Percentiles rank a stretch among this genome's conserved stretches.
Evolutionary conservation across 2,113 vertebrate species (phyloP).

Genomic region (Ahaetulla prasina): DNA sequence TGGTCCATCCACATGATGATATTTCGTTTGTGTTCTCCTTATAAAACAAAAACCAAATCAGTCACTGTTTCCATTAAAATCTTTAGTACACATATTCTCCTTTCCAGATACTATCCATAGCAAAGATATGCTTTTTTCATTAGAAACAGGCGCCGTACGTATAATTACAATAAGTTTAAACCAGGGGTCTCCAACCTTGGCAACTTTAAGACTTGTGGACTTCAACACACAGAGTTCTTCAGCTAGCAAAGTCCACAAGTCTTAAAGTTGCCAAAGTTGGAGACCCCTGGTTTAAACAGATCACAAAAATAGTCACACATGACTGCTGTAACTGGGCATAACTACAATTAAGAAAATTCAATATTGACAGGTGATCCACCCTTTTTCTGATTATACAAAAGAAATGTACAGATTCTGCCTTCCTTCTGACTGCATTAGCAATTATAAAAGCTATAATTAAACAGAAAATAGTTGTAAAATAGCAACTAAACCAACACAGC

Average conservation of each 20-base stretch:
- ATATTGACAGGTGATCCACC: background rate
- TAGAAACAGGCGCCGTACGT: background rate
- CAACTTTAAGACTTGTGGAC: too few relatives aligned
- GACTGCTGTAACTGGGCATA: background rate
- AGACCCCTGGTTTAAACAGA: too few relatives aligned
- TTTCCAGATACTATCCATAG: background rate
- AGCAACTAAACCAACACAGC: background rate
- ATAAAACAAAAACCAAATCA: background rate
- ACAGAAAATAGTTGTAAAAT: background rate
- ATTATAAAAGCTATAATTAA: background rate
- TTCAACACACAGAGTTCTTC: too few relatives aligned
- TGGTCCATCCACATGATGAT: conserved; percentile 99
- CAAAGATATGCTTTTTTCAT: background rate
- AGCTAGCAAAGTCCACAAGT: too few relatives aligned
- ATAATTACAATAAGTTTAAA: background rate
- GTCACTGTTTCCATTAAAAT: background rate
- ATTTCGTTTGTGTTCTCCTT: conserved; percentile 78
- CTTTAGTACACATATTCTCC: background rate
- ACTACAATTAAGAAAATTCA: background rate
- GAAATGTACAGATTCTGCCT: background rate
- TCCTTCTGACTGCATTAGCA: background rate
- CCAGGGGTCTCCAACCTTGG: too few relatives aligned
- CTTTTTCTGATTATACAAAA: background rate
- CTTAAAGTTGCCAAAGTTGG: too few relatives aligned
- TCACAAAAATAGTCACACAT: background rate